Percentiles rank a stretch among this genome's conserved stretches.
These are phyloP conservation scores for Hippocampus comes DNA, from an alignment of 2,113 vertebrate species.

Conservation along the genomic window DNA sequence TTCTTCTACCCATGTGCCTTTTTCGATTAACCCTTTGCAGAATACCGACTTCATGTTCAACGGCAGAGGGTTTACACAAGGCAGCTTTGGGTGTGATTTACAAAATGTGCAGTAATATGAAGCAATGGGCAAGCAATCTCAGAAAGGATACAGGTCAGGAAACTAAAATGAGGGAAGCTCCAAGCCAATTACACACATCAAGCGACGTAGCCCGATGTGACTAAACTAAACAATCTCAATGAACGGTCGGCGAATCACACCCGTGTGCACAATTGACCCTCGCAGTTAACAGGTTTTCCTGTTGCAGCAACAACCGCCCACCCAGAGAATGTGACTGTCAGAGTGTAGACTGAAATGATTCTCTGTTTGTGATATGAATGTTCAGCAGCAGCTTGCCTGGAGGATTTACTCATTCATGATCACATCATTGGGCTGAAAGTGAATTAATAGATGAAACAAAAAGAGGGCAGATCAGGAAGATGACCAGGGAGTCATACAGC, in stretches of 20 bases:
- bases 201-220: not conserved
- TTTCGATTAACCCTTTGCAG: slow-evolving; percentile 2
- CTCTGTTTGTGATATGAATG: slow-evolving; percentile 37
- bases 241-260: not conserved
- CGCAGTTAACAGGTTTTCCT: no score
- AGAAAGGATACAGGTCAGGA: slow-evolving; percentile 18
- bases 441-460: slow-evolving; percentile 1
- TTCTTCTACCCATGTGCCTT: not conserved
- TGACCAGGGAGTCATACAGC: slow-evolving; percentile 3
- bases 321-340: slow-evolving; percentile 9
- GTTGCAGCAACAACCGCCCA: slow-evolving; percentile 28
- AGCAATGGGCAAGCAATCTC: not conserved
- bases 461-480: slow-evolving; percentile 5
- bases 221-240: not conserved
- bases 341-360: not conserved
- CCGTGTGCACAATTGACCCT: not conserved
- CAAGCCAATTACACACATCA: not conserved
- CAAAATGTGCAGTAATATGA: slow-evolving; percentile 28
- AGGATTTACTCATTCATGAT: slow-evolving; percentile 38
- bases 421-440: slow-evolving; percentile 34
- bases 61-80: slow-evolving; percentile 16
- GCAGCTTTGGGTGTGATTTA: slow-evolving; percentile 24
- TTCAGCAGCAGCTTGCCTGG: slow-evolving; percentile 38
- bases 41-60: slow-evolving; percentile 10
- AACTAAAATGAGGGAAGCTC: slow-evolving; percentile 1